Percentiles rank a stretch among this genome's conserved stretches.
Evolutionary conservation across 2,888 invertebrate species (phyloP).

Genomic region (Agrilus biguttatus): DNA sequence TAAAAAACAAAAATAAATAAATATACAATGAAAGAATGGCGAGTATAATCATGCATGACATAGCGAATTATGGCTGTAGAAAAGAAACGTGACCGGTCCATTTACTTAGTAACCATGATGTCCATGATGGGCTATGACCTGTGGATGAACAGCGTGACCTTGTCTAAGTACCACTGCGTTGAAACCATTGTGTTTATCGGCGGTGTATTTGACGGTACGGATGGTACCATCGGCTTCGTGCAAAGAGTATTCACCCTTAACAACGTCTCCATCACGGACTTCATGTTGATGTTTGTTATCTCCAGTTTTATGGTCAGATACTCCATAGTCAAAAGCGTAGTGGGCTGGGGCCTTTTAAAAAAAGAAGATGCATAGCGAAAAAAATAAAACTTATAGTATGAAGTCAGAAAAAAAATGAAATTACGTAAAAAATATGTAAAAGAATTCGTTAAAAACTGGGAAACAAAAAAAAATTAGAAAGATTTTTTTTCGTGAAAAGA

Average conservation of each 20-base stretch:
- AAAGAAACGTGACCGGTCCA: background rate
- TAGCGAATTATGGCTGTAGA: background rate
- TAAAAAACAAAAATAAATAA: conserved; percentile 1
- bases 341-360: conserved; percentile 35
- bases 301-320: conserved; percentile 44
- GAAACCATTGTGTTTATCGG: conserved; percentile 40
- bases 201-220: conserved; percentile 40
- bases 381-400: too few relatives aligned
- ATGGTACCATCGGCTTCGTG: conserved; percentile 40
- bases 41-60: background rate
- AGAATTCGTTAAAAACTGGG: too few relatives aligned
- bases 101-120: too few relatives aligned
- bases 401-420: background rate
- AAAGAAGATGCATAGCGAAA: too few relatives aligned
- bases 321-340: conserved; percentile 40
- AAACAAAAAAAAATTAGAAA: background rate
- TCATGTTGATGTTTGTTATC: conserved; percentile 35
- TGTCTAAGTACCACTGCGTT: conserved; percentile 20
- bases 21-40: background rate
- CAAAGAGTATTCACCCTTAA: conserved; percentile 35
- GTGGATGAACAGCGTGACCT: conserved; percentile 42
- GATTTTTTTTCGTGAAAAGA: too few relatives aligned
- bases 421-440: background rate
- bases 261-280: conserved; percentile 38
- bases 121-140: conserved; percentile 1